Percentiles rank a stretch among this genome's conserved stretches.
These are phyloP conservation scores for Plemyria rubiginata DNA, from an alignment of 2,888 invertebrate species.

Conservation along the genomic window DNA sequence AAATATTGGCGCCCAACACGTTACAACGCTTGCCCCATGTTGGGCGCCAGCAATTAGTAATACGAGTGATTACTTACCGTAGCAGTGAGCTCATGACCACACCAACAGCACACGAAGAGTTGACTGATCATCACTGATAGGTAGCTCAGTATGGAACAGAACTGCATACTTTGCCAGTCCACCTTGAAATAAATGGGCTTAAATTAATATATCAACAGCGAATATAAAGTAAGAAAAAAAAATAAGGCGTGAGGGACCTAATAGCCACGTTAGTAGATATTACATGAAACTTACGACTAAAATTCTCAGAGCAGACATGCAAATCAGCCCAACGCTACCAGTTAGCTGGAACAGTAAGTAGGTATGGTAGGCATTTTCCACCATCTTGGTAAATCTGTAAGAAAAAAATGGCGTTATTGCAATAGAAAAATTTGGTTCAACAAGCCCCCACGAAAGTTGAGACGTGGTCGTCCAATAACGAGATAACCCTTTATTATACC, in stretches of 20 bases:
- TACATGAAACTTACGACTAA: constrained; percentile 57
- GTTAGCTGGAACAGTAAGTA: constrained; percentile 81
- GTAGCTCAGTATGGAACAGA: constrained; percentile 68
- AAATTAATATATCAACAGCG: too few species aligned
- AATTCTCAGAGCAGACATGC: constrained; percentile 74
- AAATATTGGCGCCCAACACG: constrained; percentile 13
- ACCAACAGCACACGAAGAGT: constrained; percentile 81
- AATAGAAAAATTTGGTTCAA: too few species aligned
- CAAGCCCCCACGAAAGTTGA: too few species aligned
- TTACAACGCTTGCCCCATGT: background rate
- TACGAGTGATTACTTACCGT: constrained; percentile 49
- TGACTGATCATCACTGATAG: constrained; percentile 79
- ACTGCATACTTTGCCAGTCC: constrained; percentile 74
- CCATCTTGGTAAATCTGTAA: constrained; percentile 69
- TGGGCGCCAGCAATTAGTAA: constrained; percentile 26
- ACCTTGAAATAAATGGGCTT: constrained; percentile 51
- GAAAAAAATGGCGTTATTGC: too few species aligned
- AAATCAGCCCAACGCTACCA: constrained; percentile 78
- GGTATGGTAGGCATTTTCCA: constrained; percentile 78
- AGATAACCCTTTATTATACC: too few species aligned
- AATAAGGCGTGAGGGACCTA: too few species aligned
- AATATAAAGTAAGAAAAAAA: too few species aligned
- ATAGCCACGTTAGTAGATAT: too few species aligned
- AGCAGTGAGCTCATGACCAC: constrained; percentile 81
- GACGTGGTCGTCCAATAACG: too few species aligned